These are phyloP conservation scores for Mercenaria mercenaria DNA, from an alignment of 1,140 invertebrate species.

Conservation along the genomic window DNA sequence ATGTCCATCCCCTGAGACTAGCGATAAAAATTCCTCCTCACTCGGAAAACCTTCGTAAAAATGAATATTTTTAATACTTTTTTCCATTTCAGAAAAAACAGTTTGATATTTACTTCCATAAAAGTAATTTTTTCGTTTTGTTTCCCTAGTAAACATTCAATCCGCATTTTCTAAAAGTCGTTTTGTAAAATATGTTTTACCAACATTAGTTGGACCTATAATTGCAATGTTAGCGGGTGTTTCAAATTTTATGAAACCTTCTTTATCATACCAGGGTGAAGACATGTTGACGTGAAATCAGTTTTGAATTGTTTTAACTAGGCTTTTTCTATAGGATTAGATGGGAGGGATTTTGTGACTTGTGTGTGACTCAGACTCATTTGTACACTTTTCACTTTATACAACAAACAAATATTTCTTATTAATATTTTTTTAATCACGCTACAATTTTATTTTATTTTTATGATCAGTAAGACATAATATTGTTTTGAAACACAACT, in stretches of 20 bases:
- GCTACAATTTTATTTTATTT: neutral
- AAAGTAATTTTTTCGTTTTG: no score
- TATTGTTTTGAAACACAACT: neutral
- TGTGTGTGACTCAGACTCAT: neutral
- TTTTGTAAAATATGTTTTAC: no score
- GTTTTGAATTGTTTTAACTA: no score
- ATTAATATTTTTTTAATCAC: neutral
- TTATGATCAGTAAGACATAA: neutral
- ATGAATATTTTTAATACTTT: neutral
- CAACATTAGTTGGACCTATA: no score
- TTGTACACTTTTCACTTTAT: neutral
- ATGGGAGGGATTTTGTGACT: neutral
- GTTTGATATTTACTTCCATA: neutral
- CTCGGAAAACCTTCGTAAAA: slow-evolving; percentile 39
- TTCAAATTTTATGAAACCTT: no score
- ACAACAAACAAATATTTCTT: neutral
- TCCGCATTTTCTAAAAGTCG: neutral
- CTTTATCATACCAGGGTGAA: no score
- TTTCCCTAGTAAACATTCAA: neutral
- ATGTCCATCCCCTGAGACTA: neutral
- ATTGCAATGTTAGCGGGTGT: no score
- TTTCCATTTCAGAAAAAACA: neutral
- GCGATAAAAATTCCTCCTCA: neutral
- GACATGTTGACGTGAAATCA: no score
- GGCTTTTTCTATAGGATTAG: no score